Conservation (phyloP, 2,888 invertebrate genomes). For the Meiosimyza platycephala region DNA sequence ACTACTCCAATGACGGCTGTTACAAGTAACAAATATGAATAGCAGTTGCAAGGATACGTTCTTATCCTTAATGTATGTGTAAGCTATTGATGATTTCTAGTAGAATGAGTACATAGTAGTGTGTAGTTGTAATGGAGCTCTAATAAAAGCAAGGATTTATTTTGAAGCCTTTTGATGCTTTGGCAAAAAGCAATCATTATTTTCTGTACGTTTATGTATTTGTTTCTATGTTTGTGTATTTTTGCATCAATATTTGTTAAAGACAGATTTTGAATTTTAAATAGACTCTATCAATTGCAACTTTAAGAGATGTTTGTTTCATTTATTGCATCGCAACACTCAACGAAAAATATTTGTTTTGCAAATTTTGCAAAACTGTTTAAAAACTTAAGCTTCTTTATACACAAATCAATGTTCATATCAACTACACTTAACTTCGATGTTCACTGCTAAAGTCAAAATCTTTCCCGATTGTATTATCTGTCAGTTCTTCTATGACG, state of each 20-base stretch:
- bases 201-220: not conserved
- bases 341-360: not conserved
- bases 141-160: slow-evolving; percentile 17
- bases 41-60: not conserved
- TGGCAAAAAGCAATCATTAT: slow-evolving; percentile 9
- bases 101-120: not conserved
- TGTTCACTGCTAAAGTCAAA: no score
- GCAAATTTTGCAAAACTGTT: no score
- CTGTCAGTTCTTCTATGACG: no score
- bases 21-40: slow-evolving; percentile 28
- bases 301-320: not conserved
- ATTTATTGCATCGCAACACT: slow-evolving; percentile 8
- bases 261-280: slow-evolving; percentile 33
- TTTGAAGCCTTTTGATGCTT: slow-evolving; percentile 23
- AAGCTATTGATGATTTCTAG: not conserved
- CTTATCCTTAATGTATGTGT: slow-evolving; percentile 17
- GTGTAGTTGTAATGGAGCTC: slow-evolving; percentile 22
- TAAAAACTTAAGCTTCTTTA: no score
- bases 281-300: slow-evolving; percentile 23
- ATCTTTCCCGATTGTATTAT: no score
- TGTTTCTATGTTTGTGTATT: slow-evolving; percentile 11
- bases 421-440: no score
- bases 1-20: slow-evolving; percentile 9
- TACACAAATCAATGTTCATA: no score
- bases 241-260: slow-evolving; percentile 27